Evolutionary conservation across 2,888 invertebrate species (phyloP).

Genomic region (Thumatha senex): DNA sequence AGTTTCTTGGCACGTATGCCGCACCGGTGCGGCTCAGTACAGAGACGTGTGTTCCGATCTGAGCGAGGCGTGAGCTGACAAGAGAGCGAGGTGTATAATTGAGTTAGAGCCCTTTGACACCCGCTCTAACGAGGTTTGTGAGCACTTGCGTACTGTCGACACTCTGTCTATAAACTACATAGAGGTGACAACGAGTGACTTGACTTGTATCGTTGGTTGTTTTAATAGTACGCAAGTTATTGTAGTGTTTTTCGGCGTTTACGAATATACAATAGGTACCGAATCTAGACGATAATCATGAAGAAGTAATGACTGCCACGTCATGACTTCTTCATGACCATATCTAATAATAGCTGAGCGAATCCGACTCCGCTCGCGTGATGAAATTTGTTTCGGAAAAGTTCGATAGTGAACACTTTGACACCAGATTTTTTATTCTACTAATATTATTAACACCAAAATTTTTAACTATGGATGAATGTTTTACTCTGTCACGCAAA

Average conservation of each 20-base stretch:
- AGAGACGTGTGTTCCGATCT: constrained; percentile 8
- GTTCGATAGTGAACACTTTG: too few species aligned
- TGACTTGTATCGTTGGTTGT: constrained; percentile 19
- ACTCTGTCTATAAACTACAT: constrained; percentile 18
- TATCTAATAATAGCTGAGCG: too few species aligned
- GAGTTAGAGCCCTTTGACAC: constrained; percentile 80
- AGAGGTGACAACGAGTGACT: constrained; percentile 21
- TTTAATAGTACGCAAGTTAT: constrained; percentile 2
- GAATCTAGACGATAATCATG: too few species aligned
- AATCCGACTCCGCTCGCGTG: too few species aligned
- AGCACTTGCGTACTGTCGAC: constrained; percentile 53
- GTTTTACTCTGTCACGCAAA: too few species aligned
- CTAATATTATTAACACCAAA: too few species aligned
- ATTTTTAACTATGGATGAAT: too few species aligned
- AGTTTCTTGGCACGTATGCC: constrained; percentile 36
- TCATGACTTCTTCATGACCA: too few species aligned
- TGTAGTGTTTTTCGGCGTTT: background rate
- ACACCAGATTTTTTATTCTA: too few species aligned
- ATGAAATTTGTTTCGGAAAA: too few species aligned
- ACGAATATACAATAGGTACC: too few species aligned
- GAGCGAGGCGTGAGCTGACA: constrained; percentile 22
- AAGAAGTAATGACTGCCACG: too few species aligned
- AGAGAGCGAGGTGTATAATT: constrained; percentile 72
- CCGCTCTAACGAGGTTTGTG: constrained; percentile 77
- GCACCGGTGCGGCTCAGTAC: constrained; percentile 3